Conservation (phyloP, 2,113 vertebrate species). For the Phylloscopus trochilus region DNA sequence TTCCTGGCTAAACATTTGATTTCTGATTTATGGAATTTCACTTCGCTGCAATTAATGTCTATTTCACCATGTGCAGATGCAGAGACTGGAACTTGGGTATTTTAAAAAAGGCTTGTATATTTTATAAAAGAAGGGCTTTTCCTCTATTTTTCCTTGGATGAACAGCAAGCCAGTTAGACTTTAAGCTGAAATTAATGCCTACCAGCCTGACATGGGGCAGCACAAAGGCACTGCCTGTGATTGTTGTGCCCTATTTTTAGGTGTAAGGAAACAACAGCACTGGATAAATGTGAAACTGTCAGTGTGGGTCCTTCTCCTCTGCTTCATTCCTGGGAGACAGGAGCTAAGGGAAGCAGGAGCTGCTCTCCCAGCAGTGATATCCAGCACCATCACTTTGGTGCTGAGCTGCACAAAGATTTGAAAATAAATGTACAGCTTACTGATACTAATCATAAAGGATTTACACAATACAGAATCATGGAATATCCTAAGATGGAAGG, state of each 20-base stretch:
- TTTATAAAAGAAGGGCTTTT: neutral
- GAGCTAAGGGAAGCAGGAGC: neutral
- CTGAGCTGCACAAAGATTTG: neutral
- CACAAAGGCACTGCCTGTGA: neutral
- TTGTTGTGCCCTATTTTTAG: neutral
- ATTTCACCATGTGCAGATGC: neutral
- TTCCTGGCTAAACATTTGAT: neutral
- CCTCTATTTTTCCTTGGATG: neutral
- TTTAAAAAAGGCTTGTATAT: too few relatives aligned
- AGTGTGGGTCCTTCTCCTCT: neutral
- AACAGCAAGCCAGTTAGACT: neutral
- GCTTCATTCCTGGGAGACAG: neutral
- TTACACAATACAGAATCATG: neutral
- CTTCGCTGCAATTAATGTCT: neutral
- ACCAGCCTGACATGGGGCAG: neutral
- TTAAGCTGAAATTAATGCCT: neutral
- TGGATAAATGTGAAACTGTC: neutral
- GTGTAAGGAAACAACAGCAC: neutral
- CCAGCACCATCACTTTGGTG: neutral
- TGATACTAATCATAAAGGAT: neutral
- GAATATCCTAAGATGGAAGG: neutral
- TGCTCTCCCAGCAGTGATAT: neutral
- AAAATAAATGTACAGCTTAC: neutral
- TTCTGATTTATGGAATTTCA: neutral
- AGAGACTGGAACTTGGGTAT: fast-evolving